A percentile compares a stretch with the other conserved stretches of the same genome.
These are phyloP conservation scores for Cataglyphis livida DNA, from an alignment of 2,888 invertebrate species.

Conservation along the genomic window DNA sequence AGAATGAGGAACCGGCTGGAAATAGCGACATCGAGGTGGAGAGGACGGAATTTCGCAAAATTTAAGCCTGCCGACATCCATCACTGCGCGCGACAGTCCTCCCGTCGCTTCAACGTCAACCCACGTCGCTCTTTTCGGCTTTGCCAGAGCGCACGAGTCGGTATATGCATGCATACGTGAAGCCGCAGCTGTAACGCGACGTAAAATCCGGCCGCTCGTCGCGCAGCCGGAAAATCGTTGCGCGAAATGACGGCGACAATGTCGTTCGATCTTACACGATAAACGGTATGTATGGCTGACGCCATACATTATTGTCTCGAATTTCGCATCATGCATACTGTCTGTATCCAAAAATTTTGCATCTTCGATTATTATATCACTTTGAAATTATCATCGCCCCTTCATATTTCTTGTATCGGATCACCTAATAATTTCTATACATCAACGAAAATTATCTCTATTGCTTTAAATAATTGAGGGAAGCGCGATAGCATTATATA, in stretches of 20 bases:
- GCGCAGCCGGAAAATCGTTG: constrained; percentile 35
- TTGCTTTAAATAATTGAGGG: constrained; percentile 3
- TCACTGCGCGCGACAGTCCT: constrained; percentile 72
- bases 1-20: constrained; percentile 35
- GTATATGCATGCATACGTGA: constrained; percentile 44
- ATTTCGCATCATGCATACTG: neutral
- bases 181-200: constrained; percentile 55
- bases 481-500: neutral
- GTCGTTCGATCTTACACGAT: constrained; percentile 31
- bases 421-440: neutral
- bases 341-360: neutral
- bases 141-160: constrained; percentile 47
- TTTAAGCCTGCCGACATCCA: constrained; percentile 77
- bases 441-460: neutral
- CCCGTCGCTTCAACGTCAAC: constrained; percentile 60
- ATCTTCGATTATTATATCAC: neutral
- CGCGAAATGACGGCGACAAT: constrained; percentile 21
- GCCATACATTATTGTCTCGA: neutral
- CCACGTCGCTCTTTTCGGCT: constrained; percentile 54
- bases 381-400: neutral
- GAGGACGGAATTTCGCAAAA: constrained; percentile 73
- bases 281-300: neutral
- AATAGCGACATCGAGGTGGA: constrained; percentile 51
- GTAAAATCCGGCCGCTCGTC: constrained; percentile 58
- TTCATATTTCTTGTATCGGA: neutral